Base-by-base conservation (phyloP, 1,140 invertebrate species). In the Bursaphelenchus mucronatus region DNA sequence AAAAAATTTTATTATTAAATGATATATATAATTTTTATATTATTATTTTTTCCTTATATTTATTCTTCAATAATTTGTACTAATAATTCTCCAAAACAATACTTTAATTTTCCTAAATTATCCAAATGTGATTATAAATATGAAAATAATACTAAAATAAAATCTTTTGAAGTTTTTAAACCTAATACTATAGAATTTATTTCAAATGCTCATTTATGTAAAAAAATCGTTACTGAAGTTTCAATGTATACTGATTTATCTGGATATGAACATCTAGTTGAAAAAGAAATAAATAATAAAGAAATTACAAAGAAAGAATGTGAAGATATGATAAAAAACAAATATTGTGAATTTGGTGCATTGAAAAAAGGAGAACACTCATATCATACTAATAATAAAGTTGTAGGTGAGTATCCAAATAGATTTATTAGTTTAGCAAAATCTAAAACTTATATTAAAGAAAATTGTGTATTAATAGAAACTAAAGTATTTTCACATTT, bases 181-280 rank as follows among this genome's bases (percentile, higher is more conserved):
- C n/a, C n/a, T n/a, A n/a, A n/a, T n/a, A n/a, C n/a, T n/a, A n/a
- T 30, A 64, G 64, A 11, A 64, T 57, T 68, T 41, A 61, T 10
- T 55, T 44, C 17, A 68, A 70, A 58, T 68, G 66, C 53, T 57
- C 67, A 51, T 68, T 44, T 45, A 17, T 49, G 6, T 61, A 71
- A n/a, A 68, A 70, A 56, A 68, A 69, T 46, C 40, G 17, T 65
- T 41, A 68, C 11, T 30, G 67, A 68, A 68, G 67, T 68, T 13
- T 68, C 66, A 41, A 50, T 68, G 49, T 68, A 68, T 39, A 68
- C 67, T 7, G 66, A 67, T 69, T 61, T 68, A 40, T 67, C 63
- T 45, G 67, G 67, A 41, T 68, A 68, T 64, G 66, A 68, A 50
- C 66, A 67, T 57, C 21, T 67, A 66, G 49, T 67, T 3, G 66